A percentile compares a stretch with the other conserved stretches of the same genome.
phyloP scores from a whole-genome alignment of 2,888 invertebrate genomes.

The Mesorhabditis spiculigera region DNA sequence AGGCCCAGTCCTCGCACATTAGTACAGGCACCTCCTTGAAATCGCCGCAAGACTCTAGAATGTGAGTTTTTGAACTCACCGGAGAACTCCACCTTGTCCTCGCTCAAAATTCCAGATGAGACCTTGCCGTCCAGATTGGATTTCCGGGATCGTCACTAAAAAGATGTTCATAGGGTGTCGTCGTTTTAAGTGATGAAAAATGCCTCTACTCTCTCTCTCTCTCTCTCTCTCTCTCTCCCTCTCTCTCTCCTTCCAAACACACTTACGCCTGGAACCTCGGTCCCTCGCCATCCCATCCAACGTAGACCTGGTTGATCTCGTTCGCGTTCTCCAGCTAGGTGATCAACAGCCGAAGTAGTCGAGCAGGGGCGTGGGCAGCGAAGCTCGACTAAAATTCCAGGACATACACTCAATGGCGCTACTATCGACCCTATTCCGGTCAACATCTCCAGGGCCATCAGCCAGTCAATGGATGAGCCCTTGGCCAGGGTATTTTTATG shows the following conservation, averaged over 20 bases:
- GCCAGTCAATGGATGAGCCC: constrained; percentile 64
- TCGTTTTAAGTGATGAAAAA: too few species aligned
- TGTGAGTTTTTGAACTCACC: constrained; percentile 18
- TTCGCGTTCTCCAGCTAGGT: constrained; percentile 77
- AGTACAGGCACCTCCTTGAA: constrained; percentile 50
- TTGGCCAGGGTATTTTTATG: too few species aligned
- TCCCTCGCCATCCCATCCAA: constrained; percentile 70
- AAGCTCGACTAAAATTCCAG: constrained; percentile 63
- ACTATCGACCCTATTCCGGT: constrained; percentile 41
- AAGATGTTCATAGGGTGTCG: too few species aligned
- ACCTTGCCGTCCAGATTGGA: constrained; percentile 26
- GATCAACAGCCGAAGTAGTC: constrained; percentile 77
- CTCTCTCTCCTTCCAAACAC: too few species aligned
- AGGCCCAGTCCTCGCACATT: constrained; percentile 56
- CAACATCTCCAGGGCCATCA: constrained; percentile 69
- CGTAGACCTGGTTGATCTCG: constrained; percentile 64
- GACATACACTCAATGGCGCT: background rate
- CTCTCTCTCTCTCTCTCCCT: background rate
- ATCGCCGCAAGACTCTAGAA: background rate
- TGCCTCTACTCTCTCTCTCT: too few species aligned
- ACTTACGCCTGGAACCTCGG: constrained; percentile 35
- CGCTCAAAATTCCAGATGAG: constrained; percentile 35
- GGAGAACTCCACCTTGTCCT: constrained; percentile 55
- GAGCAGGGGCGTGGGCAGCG: constrained; percentile 74
- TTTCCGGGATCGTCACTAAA: constrained; percentile 45